Conservation (phyloP, 2,888 invertebrate genomes). For the Zygothrica quintamaculata region DNA sequence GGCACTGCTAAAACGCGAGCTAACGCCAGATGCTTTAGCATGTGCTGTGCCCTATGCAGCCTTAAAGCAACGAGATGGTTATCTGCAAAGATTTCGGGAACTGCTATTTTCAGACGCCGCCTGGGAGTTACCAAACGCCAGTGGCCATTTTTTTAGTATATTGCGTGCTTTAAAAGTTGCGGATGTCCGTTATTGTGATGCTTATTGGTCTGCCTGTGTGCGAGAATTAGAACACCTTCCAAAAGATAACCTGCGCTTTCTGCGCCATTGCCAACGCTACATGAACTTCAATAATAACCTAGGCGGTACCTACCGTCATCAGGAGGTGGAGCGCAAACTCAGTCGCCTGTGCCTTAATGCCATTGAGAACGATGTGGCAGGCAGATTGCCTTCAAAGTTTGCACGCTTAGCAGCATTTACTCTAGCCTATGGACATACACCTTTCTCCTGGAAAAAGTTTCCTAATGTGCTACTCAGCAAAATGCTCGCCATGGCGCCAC, state of each 20-base stretch:
- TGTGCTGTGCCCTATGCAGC: slow-evolving; percentile 85
- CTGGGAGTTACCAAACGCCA: slow-evolving; percentile 72
- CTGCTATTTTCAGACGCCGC: slow-evolving; percentile 69
- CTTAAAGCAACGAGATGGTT: slow-evolving; percentile 84
- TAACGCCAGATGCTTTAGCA: slow-evolving; percentile 84
- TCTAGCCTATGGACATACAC: slow-evolving; percentile 84
- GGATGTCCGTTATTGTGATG: slow-evolving; percentile 84
- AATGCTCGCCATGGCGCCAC: slow-evolving; percentile 83
- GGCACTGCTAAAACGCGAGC: slow-evolving; percentile 70
- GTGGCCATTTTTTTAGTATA: slow-evolving; percentile 84
- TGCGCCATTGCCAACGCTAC: slow-evolving; percentile 85
- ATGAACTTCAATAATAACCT: slow-evolving; percentile 86
- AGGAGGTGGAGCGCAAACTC: slow-evolving; percentile 85
- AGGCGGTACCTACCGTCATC: slow-evolving; percentile 85
- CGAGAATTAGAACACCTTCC: slow-evolving; percentile 74
- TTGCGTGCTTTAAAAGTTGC: slow-evolving; percentile 85
- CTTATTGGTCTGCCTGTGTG: slow-evolving; percentile 85
- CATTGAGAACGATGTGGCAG: slow-evolving; percentile 80
- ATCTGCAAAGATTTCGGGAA: slow-evolving; percentile 81
- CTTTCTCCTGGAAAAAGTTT: slow-evolving; percentile 78
- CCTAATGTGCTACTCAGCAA: slow-evolving; percentile 83
- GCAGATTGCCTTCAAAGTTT: slow-evolving; percentile 84
- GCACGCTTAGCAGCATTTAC: slow-evolving; percentile 84
- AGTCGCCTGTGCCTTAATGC: slow-evolving; percentile 82
- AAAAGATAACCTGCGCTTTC: slow-evolving; percentile 75